Evolutionary conservation across 1,140 invertebrate genomes (phyloP).

Genomic region (Thaumetopoea pityocampa): DNA sequence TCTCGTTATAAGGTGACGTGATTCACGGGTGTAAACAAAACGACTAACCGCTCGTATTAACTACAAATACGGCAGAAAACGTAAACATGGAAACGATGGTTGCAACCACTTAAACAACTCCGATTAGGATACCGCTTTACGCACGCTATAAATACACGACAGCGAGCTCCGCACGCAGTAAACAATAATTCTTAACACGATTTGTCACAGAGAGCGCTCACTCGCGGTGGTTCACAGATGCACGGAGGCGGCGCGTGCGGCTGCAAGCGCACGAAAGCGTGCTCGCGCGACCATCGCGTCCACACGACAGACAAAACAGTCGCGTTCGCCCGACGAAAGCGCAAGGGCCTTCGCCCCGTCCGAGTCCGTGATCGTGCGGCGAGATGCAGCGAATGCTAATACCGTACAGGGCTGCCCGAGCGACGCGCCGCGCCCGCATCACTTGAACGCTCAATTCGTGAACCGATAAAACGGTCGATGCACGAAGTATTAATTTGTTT

Average conservation of each 20-base stretch:
- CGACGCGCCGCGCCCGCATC: constrained; percentile 10
- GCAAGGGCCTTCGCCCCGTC: constrained; percentile 64
- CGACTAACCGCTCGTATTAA: constrained; percentile 43
- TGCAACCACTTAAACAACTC: constrained; percentile 44
- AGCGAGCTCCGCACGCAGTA: constrained; percentile 42
- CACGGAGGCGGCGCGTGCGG: constrained; percentile 29
- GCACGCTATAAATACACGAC: constrained; percentile 41
- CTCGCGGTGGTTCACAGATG: constrained; percentile 22
- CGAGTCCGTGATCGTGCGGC: constrained; percentile 61
- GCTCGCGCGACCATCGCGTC: constrained; percentile 57
- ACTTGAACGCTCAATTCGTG: background rate
- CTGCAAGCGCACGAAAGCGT: constrained; percentile 34
- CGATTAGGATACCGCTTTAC: constrained; percentile 35
- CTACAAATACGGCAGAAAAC: constrained; percentile 49
- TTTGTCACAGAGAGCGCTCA: constrained; percentile 35
- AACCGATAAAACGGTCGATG: too few species aligned
- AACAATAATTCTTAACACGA: constrained; percentile 45
- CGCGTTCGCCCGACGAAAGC: constrained; percentile 40
- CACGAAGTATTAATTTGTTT: too few species aligned
- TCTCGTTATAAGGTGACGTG: constrained; percentile 38
- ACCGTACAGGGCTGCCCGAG: constrained; percentile 28
- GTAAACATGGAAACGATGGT: constrained; percentile 55
- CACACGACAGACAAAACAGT: constrained; percentile 51
- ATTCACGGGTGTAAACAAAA: constrained; percentile 63
- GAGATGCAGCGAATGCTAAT: constrained; percentile 67